Evolutionary conservation across 2,113 vertebrate genomes (phyloP), one percentile per base, ranked within the genome.

Genomic region (Muntiacus muntjak): DNA sequence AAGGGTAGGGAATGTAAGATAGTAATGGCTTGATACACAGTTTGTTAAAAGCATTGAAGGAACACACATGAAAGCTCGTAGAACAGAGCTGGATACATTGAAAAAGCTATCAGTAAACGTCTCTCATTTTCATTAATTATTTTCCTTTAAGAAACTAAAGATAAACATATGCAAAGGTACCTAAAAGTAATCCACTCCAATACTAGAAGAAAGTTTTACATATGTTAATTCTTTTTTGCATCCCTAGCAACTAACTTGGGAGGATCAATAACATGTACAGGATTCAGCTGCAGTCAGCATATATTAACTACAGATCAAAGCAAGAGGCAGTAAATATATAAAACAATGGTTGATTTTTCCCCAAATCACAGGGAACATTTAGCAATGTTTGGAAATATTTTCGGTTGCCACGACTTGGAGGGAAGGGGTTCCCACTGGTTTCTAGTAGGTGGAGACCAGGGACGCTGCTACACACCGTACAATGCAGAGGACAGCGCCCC

Each of bases 191-290:
- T 55, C 7, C 45, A 25, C 16, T 89, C 58, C 62, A 76, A 21
- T 45, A 78, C 40, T 62, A 40, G 21, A 10, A 52, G 36, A 8
- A 93, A 2, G 1, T 89, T 74, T 86, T 64, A 2, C 40, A 67
- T 90, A 82, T 85, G 55, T 55, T 36, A 85, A 95, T 95, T 62
- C 3, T 6, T 95, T 86, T 94, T 91, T 95, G n/a, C 19, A 52
- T 58, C 7, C 28, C 9, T 1, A 76, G 58, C 26, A 92, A 47
- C 15, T 60, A 96, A 62, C 43, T 79, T 40, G 71, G 50, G 43
- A 92, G 54, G 40, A 64, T 83, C 47, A 79, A 71, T 60, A 93
- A 47, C 30, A 95, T 54, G 36, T 50, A 8, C 4, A 94, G 23
- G 87, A 79, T 55, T 78, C 60, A 74, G n/a, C 1, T 81, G 47